Evolutionary conservation across 1,140 invertebrate genomes (phyloP), one percentile per base, ranked within the genome.

Genomic region (Homalodisca vitripennis): DNA sequence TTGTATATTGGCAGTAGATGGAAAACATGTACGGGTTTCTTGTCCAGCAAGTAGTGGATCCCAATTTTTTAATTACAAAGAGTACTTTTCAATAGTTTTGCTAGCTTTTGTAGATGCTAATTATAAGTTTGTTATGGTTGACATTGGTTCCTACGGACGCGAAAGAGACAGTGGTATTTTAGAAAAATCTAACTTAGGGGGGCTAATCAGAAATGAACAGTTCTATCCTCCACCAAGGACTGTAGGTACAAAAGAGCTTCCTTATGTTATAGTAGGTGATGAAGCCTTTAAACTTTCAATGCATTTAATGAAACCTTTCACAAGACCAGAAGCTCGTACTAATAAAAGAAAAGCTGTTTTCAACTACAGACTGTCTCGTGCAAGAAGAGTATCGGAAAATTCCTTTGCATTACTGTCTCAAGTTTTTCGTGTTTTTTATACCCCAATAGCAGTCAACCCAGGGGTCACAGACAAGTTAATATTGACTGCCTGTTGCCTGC

Each of bases 31-130:
- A 20, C 30, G 72, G 32, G 76, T 79, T 71, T 78, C 82, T 79
- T 70, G 80, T 74, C 80, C 79, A 41, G 1, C 41, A 29, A 73
- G 75, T 30, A 75, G 73, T 64, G 79, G 80, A 34, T 72, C 75
- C 22, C 67, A 71, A 51, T 72, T 75, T n/a, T 79, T 74, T 57
- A 83, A 83, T 69, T 80, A 82, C 65, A 83, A 83, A 73, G 67
- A 72, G 1, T 76, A 67, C 65, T 81, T 77, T 62, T 79, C 77
- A 51, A 75, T 82, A 20, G 78, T 82, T 24, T 67, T 84, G 30
- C 69, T 82, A 30, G 82, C 78, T 26, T 62, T 82, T 48, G 78
- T 79, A 20, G 79, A 82, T 72, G 76, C 75, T 46, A 69, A 81
- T 53, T 83, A 79, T 70, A 73, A 75, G 57, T 82, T 83, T 74